phyloP scores from a whole-genome alignment of 1,140 invertebrate species.

The Chelonus insularis region DNA sequence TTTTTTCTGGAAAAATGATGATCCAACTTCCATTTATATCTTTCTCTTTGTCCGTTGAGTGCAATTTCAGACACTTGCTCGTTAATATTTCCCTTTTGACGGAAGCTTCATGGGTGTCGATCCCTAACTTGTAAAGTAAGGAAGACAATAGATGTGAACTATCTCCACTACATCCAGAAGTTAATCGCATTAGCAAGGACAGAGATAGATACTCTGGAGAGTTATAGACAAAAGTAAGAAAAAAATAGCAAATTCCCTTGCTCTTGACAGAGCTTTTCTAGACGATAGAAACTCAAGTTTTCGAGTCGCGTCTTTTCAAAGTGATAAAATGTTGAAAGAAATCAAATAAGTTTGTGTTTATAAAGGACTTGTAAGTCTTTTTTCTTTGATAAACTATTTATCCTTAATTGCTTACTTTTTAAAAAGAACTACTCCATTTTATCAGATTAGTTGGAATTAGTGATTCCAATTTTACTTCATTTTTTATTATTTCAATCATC shows the following conservation, averaged over 20 bases:
- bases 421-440: too few relatives aligned
- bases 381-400: too few relatives aligned
- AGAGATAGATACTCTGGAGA: background rate
- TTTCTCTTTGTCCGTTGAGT: background rate
- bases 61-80: slow-evolving; percentile 15
- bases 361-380: too few relatives aligned
- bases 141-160: too few relatives aligned
- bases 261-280: background rate
- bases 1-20: background rate
- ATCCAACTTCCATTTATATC: background rate
- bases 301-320: slow-evolving; percentile 13
- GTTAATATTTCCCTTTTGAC: slow-evolving; percentile 25
- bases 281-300: slow-evolving; percentile 6
- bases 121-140: background rate
- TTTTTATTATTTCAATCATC: too few relatives aligned
- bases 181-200: slow-evolving; percentile 19
- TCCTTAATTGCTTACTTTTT: too few relatives aligned
- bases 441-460: too few relatives aligned
- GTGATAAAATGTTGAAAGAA: slow-evolving; percentile 1
- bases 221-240: background rate
- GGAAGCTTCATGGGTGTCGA: background rate
- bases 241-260: background rate
- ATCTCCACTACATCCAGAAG: background rate
- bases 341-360: background rate
- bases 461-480: too few relatives aligned